Percentiles rank a stretch among this genome's conserved stretches.
Conservation (phyloP, 2,888 invertebrate genomes). For the Blastobasis lacticolella region DNA sequence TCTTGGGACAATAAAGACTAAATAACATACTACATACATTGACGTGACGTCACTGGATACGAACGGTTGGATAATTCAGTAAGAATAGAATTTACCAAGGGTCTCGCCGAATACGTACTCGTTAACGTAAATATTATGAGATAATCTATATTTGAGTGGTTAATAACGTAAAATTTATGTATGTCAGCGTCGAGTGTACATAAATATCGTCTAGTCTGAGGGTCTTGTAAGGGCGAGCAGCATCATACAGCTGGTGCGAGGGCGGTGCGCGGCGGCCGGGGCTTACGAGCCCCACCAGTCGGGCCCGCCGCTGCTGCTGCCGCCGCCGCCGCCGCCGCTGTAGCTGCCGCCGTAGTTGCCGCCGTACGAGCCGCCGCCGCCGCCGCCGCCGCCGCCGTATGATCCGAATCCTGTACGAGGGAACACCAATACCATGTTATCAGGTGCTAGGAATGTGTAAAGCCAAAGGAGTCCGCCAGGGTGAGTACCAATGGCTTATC, state of each 20-base stretch:
- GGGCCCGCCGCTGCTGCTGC: slow-evolving; percentile 56
- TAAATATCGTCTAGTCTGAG: neutral
- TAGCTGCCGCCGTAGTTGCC: slow-evolving; percentile 65
- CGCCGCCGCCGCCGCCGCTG: slow-evolving; percentile 60
- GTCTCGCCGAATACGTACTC: neutral
- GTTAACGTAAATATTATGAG: neutral
- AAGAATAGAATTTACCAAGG: too few relatives aligned
- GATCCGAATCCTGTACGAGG: slow-evolving; percentile 38
- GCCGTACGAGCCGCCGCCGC: slow-evolving; percentile 57
- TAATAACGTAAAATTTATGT: neutral
- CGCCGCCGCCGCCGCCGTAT: slow-evolving; percentile 53
- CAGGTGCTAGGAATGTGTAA: too few relatives aligned
- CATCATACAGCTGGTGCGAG: neutral
- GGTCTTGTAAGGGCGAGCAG: neutral
- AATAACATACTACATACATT: neutral
- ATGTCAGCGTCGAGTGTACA: neutral
- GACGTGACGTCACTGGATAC: neutral
- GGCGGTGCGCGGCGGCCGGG: slow-evolving; percentile 7
- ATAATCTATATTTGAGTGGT: neutral
- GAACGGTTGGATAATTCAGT: too few relatives aligned
- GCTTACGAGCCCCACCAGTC: slow-evolving; percentile 70
- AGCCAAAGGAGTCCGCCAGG: too few relatives aligned
- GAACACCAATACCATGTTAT: too few relatives aligned
- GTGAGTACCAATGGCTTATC: too few relatives aligned
- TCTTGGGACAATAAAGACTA: neutral